A percentile compares a stretch with the other conserved stretches of the same genome.
phyloP scores from a whole-genome alignment of 2,113 vertebrate species.

The Oncorhynchus keta region DNA sequence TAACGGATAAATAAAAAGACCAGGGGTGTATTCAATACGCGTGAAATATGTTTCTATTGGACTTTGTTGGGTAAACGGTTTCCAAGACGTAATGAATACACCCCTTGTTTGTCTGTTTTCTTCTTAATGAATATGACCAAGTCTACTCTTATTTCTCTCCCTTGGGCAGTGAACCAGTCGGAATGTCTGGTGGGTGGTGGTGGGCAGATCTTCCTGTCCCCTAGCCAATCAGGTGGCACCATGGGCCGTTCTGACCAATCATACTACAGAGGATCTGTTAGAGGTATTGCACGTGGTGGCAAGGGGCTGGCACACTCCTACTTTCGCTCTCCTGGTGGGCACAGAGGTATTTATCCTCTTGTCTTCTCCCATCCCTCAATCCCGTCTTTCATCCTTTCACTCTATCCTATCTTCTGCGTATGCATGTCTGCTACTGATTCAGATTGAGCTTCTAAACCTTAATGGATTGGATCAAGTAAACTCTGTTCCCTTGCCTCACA shows the following conservation, averaged over 20 bases:
- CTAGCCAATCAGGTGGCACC: constrained; percentile 65
- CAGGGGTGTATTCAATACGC: too few species aligned
- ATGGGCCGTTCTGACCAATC: constrained; percentile 76
- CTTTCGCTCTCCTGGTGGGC: constrained; percentile 77
- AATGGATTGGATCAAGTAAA: background rate
- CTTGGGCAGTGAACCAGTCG: constrained; percentile 72
- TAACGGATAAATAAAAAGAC: too few species aligned
- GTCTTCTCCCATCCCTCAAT: background rate
- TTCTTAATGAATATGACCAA: background rate
- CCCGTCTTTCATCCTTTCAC: background rate
- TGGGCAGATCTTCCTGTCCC: constrained; percentile 79
- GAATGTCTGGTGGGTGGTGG: constrained; percentile 77
- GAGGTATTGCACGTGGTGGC: constrained; percentile 82
- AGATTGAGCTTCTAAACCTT: background rate
- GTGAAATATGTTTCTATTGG: background rate
- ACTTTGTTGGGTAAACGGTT: too few species aligned
- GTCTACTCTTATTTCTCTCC: background rate
- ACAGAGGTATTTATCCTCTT: constrained; percentile 76
- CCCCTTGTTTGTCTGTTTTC: too few species aligned
- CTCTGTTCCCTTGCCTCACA: too few species aligned
- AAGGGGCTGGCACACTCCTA: constrained; percentile 73
- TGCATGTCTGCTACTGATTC: background rate
- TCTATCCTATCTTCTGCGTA: background rate
- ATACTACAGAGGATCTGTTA: constrained; percentile 78
- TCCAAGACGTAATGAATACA: too few species aligned